phyloP scores from a whole-genome alignment of 2,113 vertebrate genomes.

The Sinocyclocheilus grahami region DNA sequence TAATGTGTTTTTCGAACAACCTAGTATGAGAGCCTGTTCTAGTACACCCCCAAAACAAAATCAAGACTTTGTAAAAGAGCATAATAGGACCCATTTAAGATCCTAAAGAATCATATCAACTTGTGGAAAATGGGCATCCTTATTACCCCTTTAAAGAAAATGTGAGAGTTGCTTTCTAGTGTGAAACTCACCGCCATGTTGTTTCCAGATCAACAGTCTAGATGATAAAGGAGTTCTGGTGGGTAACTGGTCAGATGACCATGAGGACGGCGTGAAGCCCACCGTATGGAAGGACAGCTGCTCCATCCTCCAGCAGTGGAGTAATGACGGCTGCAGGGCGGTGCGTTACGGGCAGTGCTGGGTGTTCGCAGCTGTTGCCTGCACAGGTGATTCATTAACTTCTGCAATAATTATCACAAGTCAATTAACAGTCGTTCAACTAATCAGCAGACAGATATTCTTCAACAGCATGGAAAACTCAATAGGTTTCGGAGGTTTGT shows the following conservation, averaged over 20 bases:
- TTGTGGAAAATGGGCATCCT: too few species aligned
- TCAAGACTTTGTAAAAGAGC: too few species aligned
- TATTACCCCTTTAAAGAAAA: not conserved
- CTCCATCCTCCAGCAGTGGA: constrained; percentile 85
- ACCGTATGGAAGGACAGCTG: constrained; percentile 84
- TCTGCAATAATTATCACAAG: not conserved
- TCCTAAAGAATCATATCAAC: too few species aligned
- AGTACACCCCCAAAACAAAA: too few species aligned
- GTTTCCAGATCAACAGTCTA: constrained; percentile 84
- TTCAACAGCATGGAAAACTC: not conserved
- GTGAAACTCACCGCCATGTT: not conserved
- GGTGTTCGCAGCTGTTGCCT: constrained; percentile 90
- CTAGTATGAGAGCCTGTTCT: too few species aligned
- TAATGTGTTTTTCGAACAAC: too few species aligned
- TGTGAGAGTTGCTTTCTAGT: not conserved
- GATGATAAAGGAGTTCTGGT: constrained; percentile 83
- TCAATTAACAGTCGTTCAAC: not conserved
- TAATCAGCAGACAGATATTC: not conserved
- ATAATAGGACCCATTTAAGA: too few species aligned
- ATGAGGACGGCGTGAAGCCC: constrained; percentile 76
- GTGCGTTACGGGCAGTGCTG: constrained; percentile 92
- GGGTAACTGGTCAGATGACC: constrained; percentile 79
- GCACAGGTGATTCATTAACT: constrained; percentile 78
- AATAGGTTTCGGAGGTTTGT: not conserved
- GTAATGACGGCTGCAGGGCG: constrained; percentile 64